Conservation (phyloP, 2,113 vertebrate species). For the Sebastes schlegelii region DNA sequence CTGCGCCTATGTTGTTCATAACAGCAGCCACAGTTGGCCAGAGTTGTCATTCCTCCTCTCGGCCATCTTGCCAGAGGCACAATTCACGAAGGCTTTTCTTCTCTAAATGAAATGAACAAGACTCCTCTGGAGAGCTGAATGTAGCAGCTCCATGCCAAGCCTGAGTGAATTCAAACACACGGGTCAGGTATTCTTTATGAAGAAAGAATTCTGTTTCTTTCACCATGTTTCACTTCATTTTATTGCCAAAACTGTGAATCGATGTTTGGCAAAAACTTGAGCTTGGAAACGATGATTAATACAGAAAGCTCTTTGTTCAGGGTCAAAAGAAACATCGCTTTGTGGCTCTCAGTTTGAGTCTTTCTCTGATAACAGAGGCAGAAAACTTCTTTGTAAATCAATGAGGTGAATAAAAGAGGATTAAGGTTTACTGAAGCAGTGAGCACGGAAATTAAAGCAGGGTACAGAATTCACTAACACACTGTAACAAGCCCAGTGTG, state of each 20-base stretch:
- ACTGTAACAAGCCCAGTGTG: not conserved
- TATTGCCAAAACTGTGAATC: too few relatives aligned
- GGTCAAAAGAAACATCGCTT: constrained; percentile 26
- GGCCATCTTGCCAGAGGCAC: not conserved
- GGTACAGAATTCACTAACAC: constrained; percentile 5
- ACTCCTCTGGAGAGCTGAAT: not conserved
- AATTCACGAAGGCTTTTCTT: not conserved
- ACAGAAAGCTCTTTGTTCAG: constrained; percentile 33
- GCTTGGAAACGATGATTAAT: constrained; percentile 11
- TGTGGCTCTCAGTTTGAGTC: constrained; percentile 14
- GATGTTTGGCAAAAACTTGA: not conserved
- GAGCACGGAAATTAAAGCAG: constrained; percentile 5
- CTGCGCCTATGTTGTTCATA: not conserved
- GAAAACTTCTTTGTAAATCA: constrained; percentile 43
- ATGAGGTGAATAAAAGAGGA: constrained; percentile 36
- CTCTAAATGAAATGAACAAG: not conserved
- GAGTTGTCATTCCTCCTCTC: not conserved
- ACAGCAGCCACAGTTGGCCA: not conserved
- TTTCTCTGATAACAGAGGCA: constrained; percentile 12
- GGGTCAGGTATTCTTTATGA: too few relatives aligned
- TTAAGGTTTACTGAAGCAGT: constrained; percentile 23
- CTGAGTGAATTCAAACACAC: too few relatives aligned
- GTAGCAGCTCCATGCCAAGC: not conserved
- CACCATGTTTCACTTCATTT: too few relatives aligned
- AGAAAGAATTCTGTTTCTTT: too few relatives aligned